A percentile compares a stretch with the other conserved stretches of the same genome.
Conservation (phyloP, 2,797 vertebrate species). For the Limnodromus scolopaceus region DNA sequence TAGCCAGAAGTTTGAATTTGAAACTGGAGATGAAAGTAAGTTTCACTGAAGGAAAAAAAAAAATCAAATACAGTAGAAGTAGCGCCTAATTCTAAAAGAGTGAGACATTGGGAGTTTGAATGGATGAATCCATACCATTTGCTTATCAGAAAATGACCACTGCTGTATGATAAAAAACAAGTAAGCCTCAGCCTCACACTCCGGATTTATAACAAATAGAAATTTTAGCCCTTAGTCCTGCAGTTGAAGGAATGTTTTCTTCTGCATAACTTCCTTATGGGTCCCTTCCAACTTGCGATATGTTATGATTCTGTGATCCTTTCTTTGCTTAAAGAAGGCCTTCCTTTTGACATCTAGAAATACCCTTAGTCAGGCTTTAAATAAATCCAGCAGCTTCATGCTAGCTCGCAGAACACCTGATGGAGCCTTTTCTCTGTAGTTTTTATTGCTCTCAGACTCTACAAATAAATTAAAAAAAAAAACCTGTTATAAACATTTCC, state of each 20-base stretch:
- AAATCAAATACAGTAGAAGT: neutral
- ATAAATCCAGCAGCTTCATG: neutral
- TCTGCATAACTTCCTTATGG: neutral
- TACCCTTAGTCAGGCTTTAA: neutral
- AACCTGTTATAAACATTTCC: neutral
- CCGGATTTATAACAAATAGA: neutral
- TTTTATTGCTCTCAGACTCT: neutral
- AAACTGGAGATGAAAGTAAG: constrained; percentile 96
- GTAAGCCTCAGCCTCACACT: neutral
- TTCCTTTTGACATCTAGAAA: neutral
- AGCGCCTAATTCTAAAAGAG: neutral
- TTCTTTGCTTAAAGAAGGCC: neutral
- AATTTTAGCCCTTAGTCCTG: neutral
- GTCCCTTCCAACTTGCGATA: neutral
- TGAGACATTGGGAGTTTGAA: neutral
- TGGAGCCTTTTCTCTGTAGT: neutral
- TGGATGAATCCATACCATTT: neutral
- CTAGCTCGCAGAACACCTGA: neutral
- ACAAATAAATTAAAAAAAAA: neutral
- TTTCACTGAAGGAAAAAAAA: constrained; percentile 42
- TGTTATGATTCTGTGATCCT: neutral
- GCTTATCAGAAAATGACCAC: neutral
- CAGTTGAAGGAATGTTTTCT: neutral
- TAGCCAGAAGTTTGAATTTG: constrained; percentile 92
- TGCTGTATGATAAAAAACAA: neutral